Evolutionary conservation across 2,797 vertebrate genomes (phyloP).

Genomic region (Cynopterus sphinx): DNA sequence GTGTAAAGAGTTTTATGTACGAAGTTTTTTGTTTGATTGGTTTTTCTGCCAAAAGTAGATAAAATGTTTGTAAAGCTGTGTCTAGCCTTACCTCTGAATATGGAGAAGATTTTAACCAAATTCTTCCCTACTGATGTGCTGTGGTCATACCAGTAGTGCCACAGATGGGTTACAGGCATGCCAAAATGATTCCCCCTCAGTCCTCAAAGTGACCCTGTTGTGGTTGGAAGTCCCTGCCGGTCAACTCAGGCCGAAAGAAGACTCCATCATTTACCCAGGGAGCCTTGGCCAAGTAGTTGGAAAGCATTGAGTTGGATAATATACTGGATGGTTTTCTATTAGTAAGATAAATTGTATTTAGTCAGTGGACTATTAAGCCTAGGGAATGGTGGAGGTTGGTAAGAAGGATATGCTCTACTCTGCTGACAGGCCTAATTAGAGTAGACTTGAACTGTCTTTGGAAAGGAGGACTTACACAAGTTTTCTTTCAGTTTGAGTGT

Average conservation of each 20-base stretch:
- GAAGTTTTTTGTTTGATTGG: constrained; percentile 8
- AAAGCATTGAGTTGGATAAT: not conserved
- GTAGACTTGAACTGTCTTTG: not conserved
- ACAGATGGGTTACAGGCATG: not conserved
- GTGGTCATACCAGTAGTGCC: not conserved
- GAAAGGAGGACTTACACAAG: not conserved
- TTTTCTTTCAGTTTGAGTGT: constrained; percentile 13
- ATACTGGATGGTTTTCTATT: not conserved
- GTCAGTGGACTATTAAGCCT: not conserved
- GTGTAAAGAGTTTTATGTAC: not conserved
- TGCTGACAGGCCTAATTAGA: not conserved
- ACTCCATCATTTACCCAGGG: not conserved
- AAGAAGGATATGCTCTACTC: not conserved
- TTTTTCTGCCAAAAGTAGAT: not conserved
- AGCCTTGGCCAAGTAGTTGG: not conserved
- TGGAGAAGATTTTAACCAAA: not conserved
- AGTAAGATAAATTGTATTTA: not conserved
- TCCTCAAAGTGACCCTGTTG: not conserved
- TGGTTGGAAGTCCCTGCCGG: not conserved
- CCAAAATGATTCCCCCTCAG: too few species aligned
- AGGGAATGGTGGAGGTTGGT: not conserved
- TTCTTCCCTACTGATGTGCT: not conserved
- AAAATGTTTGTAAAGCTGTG: not conserved
- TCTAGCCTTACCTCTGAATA: not conserved
- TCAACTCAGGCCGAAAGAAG: not conserved